Evolutionary conservation across 2,888 invertebrate species (phyloP), one percentile per base, ranked within the genome.

Genomic region (Pandemis corylana): DNA sequence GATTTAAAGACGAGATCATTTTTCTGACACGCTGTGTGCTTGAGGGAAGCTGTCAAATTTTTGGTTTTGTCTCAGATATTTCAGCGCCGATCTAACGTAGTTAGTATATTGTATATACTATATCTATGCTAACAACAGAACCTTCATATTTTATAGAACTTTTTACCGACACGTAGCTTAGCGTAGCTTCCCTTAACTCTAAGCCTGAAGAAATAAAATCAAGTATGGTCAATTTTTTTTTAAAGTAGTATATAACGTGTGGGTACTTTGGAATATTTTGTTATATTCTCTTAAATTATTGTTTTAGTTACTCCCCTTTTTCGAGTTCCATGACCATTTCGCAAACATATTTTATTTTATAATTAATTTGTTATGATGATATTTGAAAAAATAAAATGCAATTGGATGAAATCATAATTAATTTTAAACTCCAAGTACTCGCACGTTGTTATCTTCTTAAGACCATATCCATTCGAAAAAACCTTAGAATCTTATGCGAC

Each of bases 121-220:
- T 36, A 36, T 36, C 28, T 36, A 36, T 13, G 80, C 80, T 80
- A 82, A 80, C 82, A 80, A 81, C 77, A 80, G 68, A 42, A 63
- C 82, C 79, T 79, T 78, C 78, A 83, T 86, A 87, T 89, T 89
- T 89, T 88, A 85, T 87, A 88, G 87, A 84, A 84, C 80, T 85
- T 88, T 88, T 88, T 85, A 83, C 83, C 78, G 84, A 80, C 46
- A 46, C 78, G 81, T 80, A 81, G 78, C 77, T 78, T 77, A 81
- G 78, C 77, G 75, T 79, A 80, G 76, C 80, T 71, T 62, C 46
- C 36, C 42, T 13, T 51, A 70, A 61, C 51, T 28, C 41, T 71
- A 71, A 53, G 67, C 51, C 36, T 13, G 13, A 46, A 36, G 28
- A 36, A 36, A 36, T 36, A 36, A 12, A 65, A 41, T n/a, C 13